A percentile compares a stretch with the other conserved stretches of the same genome.
phyloP scores from a whole-genome alignment of 2,888 invertebrate species.

The Flexamia atlantica region DNA sequence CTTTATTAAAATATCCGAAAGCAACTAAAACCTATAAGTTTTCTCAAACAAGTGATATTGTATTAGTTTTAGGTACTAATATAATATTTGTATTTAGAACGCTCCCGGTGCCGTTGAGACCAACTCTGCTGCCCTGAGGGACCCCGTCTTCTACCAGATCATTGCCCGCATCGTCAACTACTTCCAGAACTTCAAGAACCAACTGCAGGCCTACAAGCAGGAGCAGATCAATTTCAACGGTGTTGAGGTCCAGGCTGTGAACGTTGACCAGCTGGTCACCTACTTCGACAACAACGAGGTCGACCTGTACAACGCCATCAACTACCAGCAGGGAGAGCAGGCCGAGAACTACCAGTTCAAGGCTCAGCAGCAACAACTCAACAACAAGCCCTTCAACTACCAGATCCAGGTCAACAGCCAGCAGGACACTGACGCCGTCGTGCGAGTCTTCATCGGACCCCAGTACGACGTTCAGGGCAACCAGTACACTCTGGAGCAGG shows the following conservation, averaged over 20 bases:
- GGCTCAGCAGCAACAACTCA: conserved; percentile 81
- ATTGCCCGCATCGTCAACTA: conserved; percentile 79
- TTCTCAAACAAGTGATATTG: too few species aligned
- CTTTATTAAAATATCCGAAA: too few species aligned
- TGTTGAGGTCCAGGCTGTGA: conserved; percentile 80
- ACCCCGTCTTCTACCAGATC: conserved; percentile 84
- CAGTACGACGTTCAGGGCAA: conserved; percentile 82
- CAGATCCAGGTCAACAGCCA: conserved; percentile 79
- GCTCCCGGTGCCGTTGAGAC: conserved; percentile 78
- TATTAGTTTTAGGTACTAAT: too few species aligned
- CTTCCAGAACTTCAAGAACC: conserved; percentile 79
- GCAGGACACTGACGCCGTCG: conserved; percentile 78
- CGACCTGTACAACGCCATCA: conserved; percentile 81
- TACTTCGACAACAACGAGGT: conserved; percentile 84
- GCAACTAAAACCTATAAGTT: too few species aligned
- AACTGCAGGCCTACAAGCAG: conserved; percentile 79
- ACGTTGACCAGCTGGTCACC: conserved; percentile 82
- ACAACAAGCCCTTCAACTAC: conserved; percentile 81
- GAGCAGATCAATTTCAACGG: conserved; percentile 79
- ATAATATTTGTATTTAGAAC: too few species aligned
- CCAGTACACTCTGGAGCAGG: conserved; percentile 69
- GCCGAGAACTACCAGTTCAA: conserved; percentile 67
- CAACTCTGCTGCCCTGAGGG: conserved; percentile 82
- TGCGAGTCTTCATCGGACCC: conserved; percentile 84
- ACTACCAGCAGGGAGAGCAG: conserved; percentile 66